phyloP scores from a whole-genome alignment of 2,888 invertebrate genomes.

The Drosophila acutilabella region DNA sequence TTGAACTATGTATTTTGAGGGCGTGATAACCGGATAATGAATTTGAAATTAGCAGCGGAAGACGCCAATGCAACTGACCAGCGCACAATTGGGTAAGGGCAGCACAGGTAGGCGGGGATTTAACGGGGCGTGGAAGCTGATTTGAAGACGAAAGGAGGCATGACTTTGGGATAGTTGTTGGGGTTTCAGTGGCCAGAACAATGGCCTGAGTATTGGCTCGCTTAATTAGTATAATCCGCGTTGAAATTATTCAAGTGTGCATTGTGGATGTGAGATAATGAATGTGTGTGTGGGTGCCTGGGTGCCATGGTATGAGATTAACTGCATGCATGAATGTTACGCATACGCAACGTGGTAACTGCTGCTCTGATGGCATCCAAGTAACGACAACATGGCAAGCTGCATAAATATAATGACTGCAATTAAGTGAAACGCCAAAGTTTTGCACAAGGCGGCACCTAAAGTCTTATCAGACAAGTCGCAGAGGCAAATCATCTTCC shows the following conservation, averaged over 20 bases:
- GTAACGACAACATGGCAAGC: slow-evolving; percentile 41
- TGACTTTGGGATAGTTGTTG: slow-evolving; percentile 44
- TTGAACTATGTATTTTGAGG: slow-evolving; percentile 30
- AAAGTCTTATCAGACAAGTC: slow-evolving; percentile 64
- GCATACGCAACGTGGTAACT: slow-evolving; percentile 31
- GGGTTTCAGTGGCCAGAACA: slow-evolving; percentile 30
- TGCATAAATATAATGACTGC: slow-evolving; percentile 74
- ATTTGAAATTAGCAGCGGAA: slow-evolving; percentile 66
- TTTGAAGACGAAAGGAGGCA: slow-evolving; percentile 1
- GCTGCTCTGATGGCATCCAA: slow-evolving; percentile 8
- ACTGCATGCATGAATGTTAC: slow-evolving; percentile 18
- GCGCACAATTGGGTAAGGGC: not conserved
- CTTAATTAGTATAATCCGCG: slow-evolving; percentile 83
- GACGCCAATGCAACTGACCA: slow-evolving; percentile 26
- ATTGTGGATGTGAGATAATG: slow-evolving; percentile 52
- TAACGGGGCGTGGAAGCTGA: not conserved
- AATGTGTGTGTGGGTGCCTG: not conserved
- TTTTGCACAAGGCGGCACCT: slow-evolving; percentile 60
- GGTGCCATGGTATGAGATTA: slow-evolving; percentile 27
- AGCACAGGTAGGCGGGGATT: not conserved
- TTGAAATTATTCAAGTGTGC: slow-evolving; percentile 78
- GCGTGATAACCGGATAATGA: slow-evolving; percentile 81
- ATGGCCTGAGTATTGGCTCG: slow-evolving; percentile 56
- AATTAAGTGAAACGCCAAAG: slow-evolving; percentile 76
- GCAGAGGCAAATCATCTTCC: slow-evolving; percentile 46